Evolutionary conservation across 2,888 invertebrate species (phyloP), one percentile per base, ranked within the genome.

Genomic region (Hyposoter didymator): DNA sequence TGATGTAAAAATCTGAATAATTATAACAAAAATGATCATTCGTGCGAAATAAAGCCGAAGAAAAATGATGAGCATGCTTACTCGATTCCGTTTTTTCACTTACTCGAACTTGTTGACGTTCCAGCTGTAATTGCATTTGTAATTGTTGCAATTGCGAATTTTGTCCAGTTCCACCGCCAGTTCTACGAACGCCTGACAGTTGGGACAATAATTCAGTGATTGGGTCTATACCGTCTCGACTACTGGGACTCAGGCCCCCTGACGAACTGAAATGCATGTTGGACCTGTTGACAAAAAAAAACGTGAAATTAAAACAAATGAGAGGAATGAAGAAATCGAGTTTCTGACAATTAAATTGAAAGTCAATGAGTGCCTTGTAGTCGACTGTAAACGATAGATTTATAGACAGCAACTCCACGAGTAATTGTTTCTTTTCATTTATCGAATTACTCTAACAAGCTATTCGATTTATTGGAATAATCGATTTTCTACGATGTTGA

Each of bases 241-340:
- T 97, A 91, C 97, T 98, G 89, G 98, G 98, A 91, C 98, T 97
- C 91, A 98, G 95, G 86, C 97, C 98, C 91, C 97, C 96, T 90
- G 97, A 96, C 90, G 98, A 97, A 95, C 97, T 97, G 95, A 99
- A 99, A 95, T 98, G 98, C 98, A 99, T 98, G 94, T 98, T 98
- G 91, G 97, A 97, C 92, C 94, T 94, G 87, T 85, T 88, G 87
- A 89, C 88, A 88, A 88, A 43, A 89, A 90, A 19, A 52, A 59
- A 28, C 28, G 28, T 59, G 14, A 28, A 12, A 14, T 59, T 55
- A 12, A 55, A 55, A 8, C 19, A 55, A 55, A 22, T 55, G 12
- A 55, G 22, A 22, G 22, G 12, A 22, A 55, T 12, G 22, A 22
- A 2, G 22, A 55, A 22, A 55, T 55, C 22, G 19, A 12, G n/a